Evolutionary conservation across 1,140 invertebrate species (phyloP).

Genomic region (Caenorhabditis brenneri): DNA sequence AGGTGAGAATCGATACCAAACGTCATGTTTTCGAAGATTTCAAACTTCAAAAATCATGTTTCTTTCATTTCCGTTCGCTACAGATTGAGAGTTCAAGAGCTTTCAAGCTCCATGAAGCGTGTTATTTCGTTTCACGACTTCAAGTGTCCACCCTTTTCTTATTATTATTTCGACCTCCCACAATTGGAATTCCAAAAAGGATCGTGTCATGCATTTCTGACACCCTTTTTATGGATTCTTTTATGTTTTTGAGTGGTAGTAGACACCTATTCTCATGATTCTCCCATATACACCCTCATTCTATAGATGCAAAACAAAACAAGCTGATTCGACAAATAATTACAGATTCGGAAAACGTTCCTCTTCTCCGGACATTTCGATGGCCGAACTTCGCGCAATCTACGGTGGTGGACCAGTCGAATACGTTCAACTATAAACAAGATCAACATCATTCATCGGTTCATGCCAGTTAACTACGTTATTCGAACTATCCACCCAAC

Average conservation of each 20-base stretch:
- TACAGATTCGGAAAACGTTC: conserved; percentile 58
- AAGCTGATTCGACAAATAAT: conserved; percentile 10
- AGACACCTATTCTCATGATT: background rate
- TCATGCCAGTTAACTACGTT: background rate
- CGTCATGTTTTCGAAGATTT: background rate
- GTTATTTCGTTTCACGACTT: background rate
- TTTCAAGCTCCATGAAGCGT: background rate
- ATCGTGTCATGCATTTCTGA: conserved; percentile 19
- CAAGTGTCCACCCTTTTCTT: background rate
- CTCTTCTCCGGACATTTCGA: background rate
- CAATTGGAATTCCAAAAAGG: background rate
- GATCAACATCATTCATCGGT: background rate
- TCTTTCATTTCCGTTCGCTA: background rate
- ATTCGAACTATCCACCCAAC: background rate
- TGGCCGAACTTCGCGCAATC: conserved; percentile 6
- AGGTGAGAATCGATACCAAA: conserved; percentile 49
- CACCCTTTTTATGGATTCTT: conserved; percentile 8
- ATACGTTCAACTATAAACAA: conserved; percentile 19
- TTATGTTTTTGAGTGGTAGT: conserved; percentile 1
- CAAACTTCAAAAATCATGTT: background rate
- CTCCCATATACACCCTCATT: background rate
- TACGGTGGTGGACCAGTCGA: conserved; percentile 8
- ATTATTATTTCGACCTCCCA: conserved; percentile 6
- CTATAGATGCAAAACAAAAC: background rate
- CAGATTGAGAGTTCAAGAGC: background rate